phyloP scores from a whole-genome alignment of 2,113 vertebrate species.

The Quiscalus mexicanus region DNA sequence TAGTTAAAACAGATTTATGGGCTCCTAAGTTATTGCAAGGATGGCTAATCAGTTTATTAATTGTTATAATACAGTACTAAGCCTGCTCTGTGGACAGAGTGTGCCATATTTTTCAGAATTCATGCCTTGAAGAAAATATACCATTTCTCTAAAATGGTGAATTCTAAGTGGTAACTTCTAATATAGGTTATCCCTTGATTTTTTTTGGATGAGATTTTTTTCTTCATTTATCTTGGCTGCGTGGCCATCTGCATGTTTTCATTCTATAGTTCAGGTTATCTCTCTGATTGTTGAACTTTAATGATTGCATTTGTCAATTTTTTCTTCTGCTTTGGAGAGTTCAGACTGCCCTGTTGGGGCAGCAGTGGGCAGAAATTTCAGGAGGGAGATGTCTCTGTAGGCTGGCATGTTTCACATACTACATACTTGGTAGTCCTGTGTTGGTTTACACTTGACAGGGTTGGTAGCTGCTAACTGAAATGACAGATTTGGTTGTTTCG shows the following conservation, averaged over 20 bases:
- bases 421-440: fast-evolving
- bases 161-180: not conserved
- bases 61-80: not conserved
- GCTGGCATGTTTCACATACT: fast-evolving
- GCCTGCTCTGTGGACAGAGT: not conserved
- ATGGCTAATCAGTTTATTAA: not conserved
- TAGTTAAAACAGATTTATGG: not conserved
- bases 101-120: not conserved
- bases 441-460: fast-evolving
- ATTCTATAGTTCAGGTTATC: not conserved
- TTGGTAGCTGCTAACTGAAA: not conserved
- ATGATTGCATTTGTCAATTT: not conserved
- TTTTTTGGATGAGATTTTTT: not conserved
- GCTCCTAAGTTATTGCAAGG: not conserved
- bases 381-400: not conserved
- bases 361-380: not conserved
- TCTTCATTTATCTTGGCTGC: not conserved
- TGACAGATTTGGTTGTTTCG: not conserved
- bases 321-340: not conserved
- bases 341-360: not conserved
- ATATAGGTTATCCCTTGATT: not conserved
- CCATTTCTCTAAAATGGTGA: not conserved
- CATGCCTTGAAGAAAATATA: not conserved
- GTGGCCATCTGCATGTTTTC: not conserved
- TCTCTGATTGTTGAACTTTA: not conserved